These are phyloP conservation scores for Montipora foliosa DNA, from an alignment of 64 coral and sea anemone species.

Conservation along the genomic window DNA sequence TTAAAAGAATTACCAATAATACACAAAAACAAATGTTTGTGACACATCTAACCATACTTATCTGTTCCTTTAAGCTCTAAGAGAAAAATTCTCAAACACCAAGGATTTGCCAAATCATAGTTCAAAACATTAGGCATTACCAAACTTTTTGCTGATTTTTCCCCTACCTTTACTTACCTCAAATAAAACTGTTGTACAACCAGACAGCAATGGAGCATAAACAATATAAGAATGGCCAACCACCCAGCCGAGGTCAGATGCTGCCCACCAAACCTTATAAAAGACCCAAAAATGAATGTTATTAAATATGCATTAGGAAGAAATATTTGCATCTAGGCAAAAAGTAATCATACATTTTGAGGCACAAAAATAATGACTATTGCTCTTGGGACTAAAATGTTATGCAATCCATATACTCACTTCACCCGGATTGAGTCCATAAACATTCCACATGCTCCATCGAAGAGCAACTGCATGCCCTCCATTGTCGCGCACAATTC, in stretches of 20 bases:
- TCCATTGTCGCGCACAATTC: constrained; percentile 91
- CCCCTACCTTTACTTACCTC: constrained; percentile 62
- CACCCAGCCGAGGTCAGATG: constrained; percentile 98
- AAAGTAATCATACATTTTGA: not conserved
- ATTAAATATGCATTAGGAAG: not conserved
- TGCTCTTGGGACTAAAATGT: not conserved
- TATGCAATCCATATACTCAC: constrained; percentile 1
- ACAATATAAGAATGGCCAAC: constrained; percentile 99
- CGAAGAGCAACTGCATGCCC: constrained; percentile 96
- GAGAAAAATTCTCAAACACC: not conserved
- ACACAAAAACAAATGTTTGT: not conserved
- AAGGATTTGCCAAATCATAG: not conserved
- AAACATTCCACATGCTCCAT: constrained; percentile 95
- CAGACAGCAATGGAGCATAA: constrained; percentile 83
- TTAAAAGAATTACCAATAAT: not conserved
- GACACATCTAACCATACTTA: not conserved
- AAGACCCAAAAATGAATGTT: not conserved
- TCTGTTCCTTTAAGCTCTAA: not conserved
- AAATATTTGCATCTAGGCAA: no score
- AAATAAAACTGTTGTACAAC: constrained; percentile 91
- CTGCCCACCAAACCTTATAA: constrained; percentile 97
- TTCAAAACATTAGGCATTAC: no score
- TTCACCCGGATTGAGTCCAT: constrained; percentile 94
- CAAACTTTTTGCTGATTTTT: no score
- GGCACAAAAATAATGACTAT: not conserved